Conservation (phyloP, 1,140 invertebrate species). For the Acromyrmex echinatior region DNA sequence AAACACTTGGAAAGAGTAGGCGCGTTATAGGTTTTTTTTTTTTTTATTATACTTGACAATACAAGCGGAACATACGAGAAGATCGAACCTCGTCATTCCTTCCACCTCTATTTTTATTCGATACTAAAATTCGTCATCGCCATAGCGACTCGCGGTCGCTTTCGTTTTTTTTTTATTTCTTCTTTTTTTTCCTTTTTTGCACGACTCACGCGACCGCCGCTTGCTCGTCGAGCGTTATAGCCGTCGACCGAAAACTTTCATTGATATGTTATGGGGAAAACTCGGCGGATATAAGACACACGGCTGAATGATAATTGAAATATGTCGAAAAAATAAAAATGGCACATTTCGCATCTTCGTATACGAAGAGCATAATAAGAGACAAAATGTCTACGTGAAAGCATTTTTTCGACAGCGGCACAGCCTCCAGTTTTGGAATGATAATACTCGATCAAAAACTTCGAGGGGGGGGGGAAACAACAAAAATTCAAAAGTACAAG, state of each 20-base stretch:
- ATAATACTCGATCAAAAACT: background rate
- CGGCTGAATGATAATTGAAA: background rate
- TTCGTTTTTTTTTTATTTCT: background rate
- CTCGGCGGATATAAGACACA: slow-evolving; percentile 44
- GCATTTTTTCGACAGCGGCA: background rate
- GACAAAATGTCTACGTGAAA: background rate
- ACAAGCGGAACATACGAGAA: background rate
- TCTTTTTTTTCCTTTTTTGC: background rate
- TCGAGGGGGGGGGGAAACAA: background rate
- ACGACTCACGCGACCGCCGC: slow-evolving; percentile 20
- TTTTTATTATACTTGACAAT: slow-evolving; percentile 4
- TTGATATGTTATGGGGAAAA: slow-evolving; percentile 54
- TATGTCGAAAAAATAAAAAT: slow-evolving; percentile 6
- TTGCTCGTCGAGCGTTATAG: slow-evolving; percentile 38
- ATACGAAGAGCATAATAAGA: background rate
- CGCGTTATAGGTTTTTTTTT: background rate
- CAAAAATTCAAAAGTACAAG: background rate
- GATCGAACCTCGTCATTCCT: background rate
- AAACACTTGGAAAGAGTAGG: slow-evolving; percentile 20
- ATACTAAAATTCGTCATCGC: background rate
- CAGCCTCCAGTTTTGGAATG: background rate
- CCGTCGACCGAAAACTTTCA: slow-evolving; percentile 26
- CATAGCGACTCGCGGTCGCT: slow-evolving; percentile 1
- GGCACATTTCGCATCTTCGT: slow-evolving; percentile 1
- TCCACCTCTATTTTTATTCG: background rate